A percentile compares a stretch with the other conserved stretches of the same genome.
phyloP scores from a whole-genome alignment of 2,797 vertebrate species.

The Brachyrhaphis roseni region DNA sequence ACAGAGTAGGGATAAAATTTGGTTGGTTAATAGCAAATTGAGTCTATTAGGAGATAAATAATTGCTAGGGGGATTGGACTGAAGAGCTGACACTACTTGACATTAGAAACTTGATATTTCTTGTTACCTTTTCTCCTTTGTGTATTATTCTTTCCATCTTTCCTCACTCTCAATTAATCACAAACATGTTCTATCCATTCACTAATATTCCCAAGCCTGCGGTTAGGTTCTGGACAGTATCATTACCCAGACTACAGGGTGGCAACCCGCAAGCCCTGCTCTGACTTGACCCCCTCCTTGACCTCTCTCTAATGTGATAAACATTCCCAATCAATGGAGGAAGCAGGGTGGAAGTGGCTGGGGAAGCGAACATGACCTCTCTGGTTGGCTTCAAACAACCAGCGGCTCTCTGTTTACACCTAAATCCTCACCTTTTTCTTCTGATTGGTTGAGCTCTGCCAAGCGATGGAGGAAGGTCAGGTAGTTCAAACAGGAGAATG shows the following conservation, averaged over 20 bases:
- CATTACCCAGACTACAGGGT: constrained; percentile 56
- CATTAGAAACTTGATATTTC: background rate
- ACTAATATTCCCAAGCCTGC: constrained; percentile 50
- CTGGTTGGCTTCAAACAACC: constrained; percentile 66
- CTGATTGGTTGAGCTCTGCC: constrained; percentile 30
- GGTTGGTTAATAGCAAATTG: constrained; percentile 24
- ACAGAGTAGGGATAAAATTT: constrained; percentile 45
- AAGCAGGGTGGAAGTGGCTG: constrained; percentile 73
- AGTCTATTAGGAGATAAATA: constrained; percentile 29
- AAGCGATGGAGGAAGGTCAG: constrained; percentile 37
- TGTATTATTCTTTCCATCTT: constrained; percentile 19
- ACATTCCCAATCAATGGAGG: constrained; percentile 78
- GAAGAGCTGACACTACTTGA: background rate
- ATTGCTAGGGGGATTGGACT: constrained; percentile 5
- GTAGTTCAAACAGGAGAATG: constrained; percentile 39
- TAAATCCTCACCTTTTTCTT: constrained; percentile 52
- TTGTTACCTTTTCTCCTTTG: constrained; percentile 10
- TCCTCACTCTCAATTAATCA: constrained; percentile 32
- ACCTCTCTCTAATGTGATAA: constrained; percentile 76
- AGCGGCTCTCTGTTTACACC: constrained; percentile 67
- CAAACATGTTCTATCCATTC: constrained; percentile 27
- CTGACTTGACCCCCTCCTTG: constrained; percentile 67
- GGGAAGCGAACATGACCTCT: constrained; percentile 73
- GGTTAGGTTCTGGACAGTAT: constrained; percentile 70
- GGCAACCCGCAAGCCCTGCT: constrained; percentile 52